Percentiles rank a stretch among this genome's conserved stretches.
Evolutionary conservation across 1,140 invertebrate species (phyloP).

Genomic region (Geopemphigus sp.): DNA sequence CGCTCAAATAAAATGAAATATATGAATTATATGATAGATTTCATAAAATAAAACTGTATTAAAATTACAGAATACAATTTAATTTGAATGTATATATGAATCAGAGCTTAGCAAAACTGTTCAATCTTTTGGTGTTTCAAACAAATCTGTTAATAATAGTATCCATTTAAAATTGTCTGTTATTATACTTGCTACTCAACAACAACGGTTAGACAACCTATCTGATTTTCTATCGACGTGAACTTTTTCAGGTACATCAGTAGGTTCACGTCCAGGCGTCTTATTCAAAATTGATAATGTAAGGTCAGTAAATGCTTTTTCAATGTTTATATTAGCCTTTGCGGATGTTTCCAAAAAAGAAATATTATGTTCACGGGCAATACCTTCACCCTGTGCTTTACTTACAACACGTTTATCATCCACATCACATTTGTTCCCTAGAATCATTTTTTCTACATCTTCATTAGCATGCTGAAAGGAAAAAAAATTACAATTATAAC

Average conservation of each 20-base stretch:
- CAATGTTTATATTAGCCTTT: slow-evolving; percentile 97
- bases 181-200: slow-evolving; percentile 49
- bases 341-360: slow-evolving; percentile 99
- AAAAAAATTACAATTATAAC: slow-evolving; percentile 25
- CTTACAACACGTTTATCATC: slow-evolving; percentile 92
- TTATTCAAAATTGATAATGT: slow-evolving; percentile 95
- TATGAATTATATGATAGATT: not conserved
- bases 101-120: slow-evolving; percentile 28
- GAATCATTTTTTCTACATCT: slow-evolving; percentile 99
- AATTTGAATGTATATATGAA: not conserved
- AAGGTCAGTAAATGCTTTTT: slow-evolving; percentile 93
- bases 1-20: not conserved
- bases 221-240: slow-evolving; percentile 55
- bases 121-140: slow-evolving; percentile 22
- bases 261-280: slow-evolving; percentile 66
- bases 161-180: slow-evolving; percentile 34
- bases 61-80: slow-evolving; percentile 2
- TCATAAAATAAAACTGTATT: slow-evolving; percentile 2
- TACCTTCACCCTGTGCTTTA: slow-evolving; percentile 85
- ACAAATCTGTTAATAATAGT: slow-evolving; percentile 35
- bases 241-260: slow-evolving; percentile 67
- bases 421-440: slow-evolving; percentile 99
- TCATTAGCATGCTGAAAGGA: slow-evolving; percentile 89
- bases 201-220: slow-evolving; percentile 51
- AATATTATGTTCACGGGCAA: slow-evolving; percentile 96